phyloP scores from a whole-genome alignment of 2,113 vertebrate species.

The Phasianus colchicus region DNA sequence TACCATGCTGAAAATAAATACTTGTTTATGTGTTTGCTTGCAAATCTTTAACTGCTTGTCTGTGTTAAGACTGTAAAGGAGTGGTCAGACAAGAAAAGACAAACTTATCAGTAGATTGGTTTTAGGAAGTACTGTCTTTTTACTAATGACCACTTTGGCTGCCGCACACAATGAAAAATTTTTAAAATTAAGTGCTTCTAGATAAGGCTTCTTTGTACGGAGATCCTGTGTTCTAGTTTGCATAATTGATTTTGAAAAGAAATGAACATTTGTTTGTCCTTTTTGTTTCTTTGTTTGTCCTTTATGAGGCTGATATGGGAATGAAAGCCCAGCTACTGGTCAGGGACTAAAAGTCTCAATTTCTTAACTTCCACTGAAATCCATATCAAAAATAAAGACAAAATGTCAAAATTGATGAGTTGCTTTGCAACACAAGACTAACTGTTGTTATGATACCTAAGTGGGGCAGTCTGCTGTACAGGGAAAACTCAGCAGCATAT shows the following conservation, averaged over 20 bases:
- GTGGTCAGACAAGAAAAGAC: neutral
- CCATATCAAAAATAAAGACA: neutral
- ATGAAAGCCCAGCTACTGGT: neutral
- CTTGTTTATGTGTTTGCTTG: neutral
- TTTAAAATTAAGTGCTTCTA: neutral
- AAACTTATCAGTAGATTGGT: neutral
- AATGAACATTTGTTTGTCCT: neutral
- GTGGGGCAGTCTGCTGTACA: neutral
- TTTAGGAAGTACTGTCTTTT: neutral
- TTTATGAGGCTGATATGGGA: neutral
- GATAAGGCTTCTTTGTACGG: neutral
- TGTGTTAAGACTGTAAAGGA: neutral
- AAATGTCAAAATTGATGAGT: neutral
- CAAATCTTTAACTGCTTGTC: neutral
- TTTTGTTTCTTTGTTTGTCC: neutral
- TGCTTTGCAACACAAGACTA: neutral
- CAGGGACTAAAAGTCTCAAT: neutral
- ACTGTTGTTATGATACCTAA: neutral
- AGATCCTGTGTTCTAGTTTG: neutral
- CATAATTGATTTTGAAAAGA: neutral
- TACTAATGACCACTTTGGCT: neutral
- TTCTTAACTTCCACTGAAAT: neutral
- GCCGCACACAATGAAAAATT: neutral
- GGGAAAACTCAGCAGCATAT: neutral
- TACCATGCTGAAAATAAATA: neutral